Percentiles rank a stretch among this genome's conserved stretches.
Conservation (phyloP, 2,113 vertebrate species). For the Motacilla alba region DNA sequence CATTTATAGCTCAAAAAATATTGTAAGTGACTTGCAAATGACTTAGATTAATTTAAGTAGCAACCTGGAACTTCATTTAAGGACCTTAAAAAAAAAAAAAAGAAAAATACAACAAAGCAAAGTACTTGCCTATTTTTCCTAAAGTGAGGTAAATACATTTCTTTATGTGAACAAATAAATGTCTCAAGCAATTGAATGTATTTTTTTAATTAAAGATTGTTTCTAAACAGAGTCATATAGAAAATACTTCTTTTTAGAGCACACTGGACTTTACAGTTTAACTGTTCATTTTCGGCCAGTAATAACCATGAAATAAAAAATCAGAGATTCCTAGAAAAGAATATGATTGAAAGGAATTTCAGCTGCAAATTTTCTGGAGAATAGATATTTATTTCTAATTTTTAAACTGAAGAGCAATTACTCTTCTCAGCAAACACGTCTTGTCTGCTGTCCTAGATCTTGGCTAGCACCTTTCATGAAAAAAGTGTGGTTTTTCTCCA, state of each 20-base stretch:
- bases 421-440: background rate
- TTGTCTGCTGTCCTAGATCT: background rate
- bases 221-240: background rate
- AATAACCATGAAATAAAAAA: background rate
- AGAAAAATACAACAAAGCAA: background rate
- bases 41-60: background rate
- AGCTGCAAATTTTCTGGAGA: background rate
- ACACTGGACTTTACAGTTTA: background rate
- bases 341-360: background rate
- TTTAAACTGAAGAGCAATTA: background rate
- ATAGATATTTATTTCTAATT: background rate
- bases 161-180: background rate
- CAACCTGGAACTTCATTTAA: background rate
- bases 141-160: background rate
- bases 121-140: background rate
- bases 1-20: background rate
- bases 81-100: background rate
- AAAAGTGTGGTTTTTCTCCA: accelerated
- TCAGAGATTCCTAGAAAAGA: background rate
- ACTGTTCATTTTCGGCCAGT: background rate
- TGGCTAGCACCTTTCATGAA: background rate
- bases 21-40: background rate
- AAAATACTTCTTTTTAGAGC: background rate
- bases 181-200: background rate
- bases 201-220: background rate